These are phyloP conservation scores for Seira sanloemensis DNA, from an alignment of 2,888 invertebrate species.

Conservation along the genomic window DNA sequence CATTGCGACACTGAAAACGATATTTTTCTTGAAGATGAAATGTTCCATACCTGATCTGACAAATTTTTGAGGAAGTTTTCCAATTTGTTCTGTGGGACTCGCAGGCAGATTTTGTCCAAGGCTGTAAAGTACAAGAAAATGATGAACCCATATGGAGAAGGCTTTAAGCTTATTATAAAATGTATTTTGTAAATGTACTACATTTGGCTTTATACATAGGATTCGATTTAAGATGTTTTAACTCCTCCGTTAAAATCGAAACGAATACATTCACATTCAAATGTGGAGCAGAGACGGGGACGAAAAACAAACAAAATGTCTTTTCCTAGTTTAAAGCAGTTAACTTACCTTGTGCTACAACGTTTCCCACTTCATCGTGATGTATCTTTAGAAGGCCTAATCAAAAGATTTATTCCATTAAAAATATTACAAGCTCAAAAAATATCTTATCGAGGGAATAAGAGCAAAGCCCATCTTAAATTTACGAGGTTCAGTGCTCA, in stretches of 20 bases:
- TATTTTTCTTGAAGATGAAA: constrained; percentile 24
- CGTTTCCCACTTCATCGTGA: constrained; percentile 51
- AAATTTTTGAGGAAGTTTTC: constrained; percentile 51
- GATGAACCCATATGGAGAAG: not conserved
- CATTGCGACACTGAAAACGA: not conserved
- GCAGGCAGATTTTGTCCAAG: constrained; percentile 42
- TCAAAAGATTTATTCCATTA: constrained; percentile 15
- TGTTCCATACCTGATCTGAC: constrained; percentile 58
- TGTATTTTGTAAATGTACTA: too few species aligned
- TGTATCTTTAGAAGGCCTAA: constrained; percentile 42
- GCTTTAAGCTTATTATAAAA: too few species aligned
- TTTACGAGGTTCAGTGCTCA: constrained; percentile 18
- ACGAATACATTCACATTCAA: not conserved
- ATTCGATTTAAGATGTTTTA: not conserved
- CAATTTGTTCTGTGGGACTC: constrained; percentile 28
- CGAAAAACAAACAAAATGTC: constrained; percentile 49
- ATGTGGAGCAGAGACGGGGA: not conserved
- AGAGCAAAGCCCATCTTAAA: not conserved
- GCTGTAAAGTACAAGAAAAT: constrained; percentile 31
- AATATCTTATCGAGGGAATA: not conserved
- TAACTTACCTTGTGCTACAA: constrained; percentile 56
- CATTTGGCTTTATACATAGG: too few species aligned
- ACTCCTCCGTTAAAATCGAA: not conserved
- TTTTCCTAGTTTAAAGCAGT: not conserved
- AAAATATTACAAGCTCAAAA: constrained; percentile 5